Conservation (phyloP, 2,888 invertebrate species). For the Crioceris asparagi region DNA sequence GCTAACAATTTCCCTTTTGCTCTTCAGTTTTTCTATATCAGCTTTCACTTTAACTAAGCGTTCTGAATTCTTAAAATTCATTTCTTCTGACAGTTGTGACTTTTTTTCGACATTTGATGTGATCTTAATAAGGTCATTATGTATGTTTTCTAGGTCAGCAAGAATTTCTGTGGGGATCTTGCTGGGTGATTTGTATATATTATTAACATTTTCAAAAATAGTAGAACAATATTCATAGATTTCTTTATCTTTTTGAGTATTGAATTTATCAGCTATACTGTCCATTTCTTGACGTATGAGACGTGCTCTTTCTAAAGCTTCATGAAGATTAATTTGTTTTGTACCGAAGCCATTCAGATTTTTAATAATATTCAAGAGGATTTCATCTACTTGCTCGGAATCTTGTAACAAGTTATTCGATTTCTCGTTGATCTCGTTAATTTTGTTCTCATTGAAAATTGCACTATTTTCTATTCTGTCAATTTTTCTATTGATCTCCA, state of each 20-base stretch:
- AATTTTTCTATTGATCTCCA: not conserved
- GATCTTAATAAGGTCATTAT: conserved; percentile 20
- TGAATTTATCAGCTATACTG: conserved; percentile 17
- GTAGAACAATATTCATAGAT: conserved; percentile 33
- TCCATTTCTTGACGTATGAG: conserved; percentile 41
- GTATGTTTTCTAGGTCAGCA: conserved; percentile 20
- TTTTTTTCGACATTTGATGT: conserved; percentile 18
- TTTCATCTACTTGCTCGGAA: conserved; percentile 28
- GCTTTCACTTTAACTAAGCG: conserved; percentile 19
- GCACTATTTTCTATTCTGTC: too few species aligned
- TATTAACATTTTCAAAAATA: conserved; percentile 32
- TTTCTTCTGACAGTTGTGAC: conserved; percentile 17
- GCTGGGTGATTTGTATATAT: conserved; percentile 26
- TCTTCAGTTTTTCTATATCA: conserved; percentile 21
- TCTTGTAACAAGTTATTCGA: conserved; percentile 33
- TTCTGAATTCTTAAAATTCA: conserved; percentile 21
- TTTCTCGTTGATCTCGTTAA: conserved; percentile 35
- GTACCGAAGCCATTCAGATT: conserved; percentile 26
- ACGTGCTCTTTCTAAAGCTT: conserved; percentile 42
- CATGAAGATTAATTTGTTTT: conserved; percentile 44
- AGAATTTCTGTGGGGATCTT: conserved; percentile 17
- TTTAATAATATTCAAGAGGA: conserved; percentile 19
- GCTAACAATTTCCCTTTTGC: conserved; percentile 16
- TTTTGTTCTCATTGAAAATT: too few species aligned
- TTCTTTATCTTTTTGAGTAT: conserved; percentile 24